Percentiles rank a stretch among this genome's conserved stretches.
phyloP scores from a whole-genome alignment of 1,140 invertebrate genomes.

The Lordiphosa collinella region DNA sequence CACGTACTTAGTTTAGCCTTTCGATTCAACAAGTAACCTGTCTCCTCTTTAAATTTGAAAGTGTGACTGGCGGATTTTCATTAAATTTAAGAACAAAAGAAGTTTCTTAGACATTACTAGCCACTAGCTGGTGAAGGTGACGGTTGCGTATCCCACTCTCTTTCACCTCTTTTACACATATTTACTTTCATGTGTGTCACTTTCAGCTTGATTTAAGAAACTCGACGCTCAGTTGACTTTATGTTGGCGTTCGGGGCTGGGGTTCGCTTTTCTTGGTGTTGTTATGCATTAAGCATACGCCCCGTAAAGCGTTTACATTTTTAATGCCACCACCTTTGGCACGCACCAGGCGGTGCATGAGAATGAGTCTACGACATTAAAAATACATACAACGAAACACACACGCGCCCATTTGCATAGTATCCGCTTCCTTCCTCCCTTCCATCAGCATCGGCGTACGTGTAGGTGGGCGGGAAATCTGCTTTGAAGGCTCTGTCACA shows the following conservation, averaged over 20 bases:
- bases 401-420: conserved; percentile 36
- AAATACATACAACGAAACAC: conserved; percentile 43
- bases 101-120: no score
- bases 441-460: no score
- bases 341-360: not conserved
- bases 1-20: no score
- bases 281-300: conserved; percentile 71
- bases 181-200: no score
- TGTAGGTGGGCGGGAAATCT: conserved; percentile 21
- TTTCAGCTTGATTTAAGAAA: no score
- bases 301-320: conserved; percentile 69
- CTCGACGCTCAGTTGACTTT: conserved; percentile 33
- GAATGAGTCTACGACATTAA: conserved; percentile 36
- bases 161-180: no score
- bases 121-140: no score
- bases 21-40: no score
- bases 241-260: not conserved
- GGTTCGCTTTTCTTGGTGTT: conserved; percentile 3
- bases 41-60: no score
- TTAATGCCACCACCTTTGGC: conserved; percentile 43
- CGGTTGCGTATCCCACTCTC: no score
- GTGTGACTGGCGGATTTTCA: no score
- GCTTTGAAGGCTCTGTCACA: conserved; percentile 51
- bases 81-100: no score
- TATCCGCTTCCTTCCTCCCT: not conserved